Evolutionary conservation across 2,888 invertebrate species (phyloP).

Genomic region (Hypolimnas misippus): DNA sequence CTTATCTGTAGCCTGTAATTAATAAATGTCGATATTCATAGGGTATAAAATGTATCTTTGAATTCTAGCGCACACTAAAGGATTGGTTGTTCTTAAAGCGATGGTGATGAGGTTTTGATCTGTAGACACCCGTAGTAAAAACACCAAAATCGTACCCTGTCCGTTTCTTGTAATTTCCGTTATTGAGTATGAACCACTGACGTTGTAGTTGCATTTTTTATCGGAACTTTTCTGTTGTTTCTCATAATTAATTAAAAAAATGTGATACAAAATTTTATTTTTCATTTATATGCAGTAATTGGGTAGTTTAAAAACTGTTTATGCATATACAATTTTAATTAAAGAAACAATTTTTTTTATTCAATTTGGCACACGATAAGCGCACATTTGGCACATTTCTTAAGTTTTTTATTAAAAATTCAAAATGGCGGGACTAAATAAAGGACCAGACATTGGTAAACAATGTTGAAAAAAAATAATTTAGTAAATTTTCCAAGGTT

Average conservation of each 20-base stretch:
- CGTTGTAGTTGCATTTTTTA: background rate
- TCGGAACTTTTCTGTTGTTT: too few species aligned
- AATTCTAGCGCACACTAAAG: conserved; percentile 81
- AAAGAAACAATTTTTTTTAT: too few species aligned
- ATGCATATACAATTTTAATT: too few species aligned
- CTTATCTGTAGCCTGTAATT: background rate
- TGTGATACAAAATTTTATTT: too few species aligned
- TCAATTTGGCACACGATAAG: too few species aligned
- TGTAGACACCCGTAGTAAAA: conserved; percentile 68
- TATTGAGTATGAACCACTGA: conserved; percentile 57
- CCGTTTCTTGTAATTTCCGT: conserved; percentile 55
- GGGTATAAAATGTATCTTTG: conserved; percentile 61
- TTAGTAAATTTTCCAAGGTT: background rate
- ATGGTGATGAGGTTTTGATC: conserved; percentile 73
- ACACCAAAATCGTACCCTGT: conserved; percentile 53
- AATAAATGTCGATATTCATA: background rate
- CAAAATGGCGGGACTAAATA: too few species aligned
- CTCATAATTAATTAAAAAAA: too few species aligned
- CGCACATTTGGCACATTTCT: too few species aligned
- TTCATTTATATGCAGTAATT: too few species aligned
- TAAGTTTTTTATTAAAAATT: too few species aligned
- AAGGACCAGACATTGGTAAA: background rate
- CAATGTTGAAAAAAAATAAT: background rate
- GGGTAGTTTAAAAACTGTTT: too few species aligned
- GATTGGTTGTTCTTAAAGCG: conserved; percentile 70